These are phyloP conservation scores for Horisme vitalbata DNA, from an alignment of 2,888 invertebrate genomes.

Conservation along the genomic window DNA sequence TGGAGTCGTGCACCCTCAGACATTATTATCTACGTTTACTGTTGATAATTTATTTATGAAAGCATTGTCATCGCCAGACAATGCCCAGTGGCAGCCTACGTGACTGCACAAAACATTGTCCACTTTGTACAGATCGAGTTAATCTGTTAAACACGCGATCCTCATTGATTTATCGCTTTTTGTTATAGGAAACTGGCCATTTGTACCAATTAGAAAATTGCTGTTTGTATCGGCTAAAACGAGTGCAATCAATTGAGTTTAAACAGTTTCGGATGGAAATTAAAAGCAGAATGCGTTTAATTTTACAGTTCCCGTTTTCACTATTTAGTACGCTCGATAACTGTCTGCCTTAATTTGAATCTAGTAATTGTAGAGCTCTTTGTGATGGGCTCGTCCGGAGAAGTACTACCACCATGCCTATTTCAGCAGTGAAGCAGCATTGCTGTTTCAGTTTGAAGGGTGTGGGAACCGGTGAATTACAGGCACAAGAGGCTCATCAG, in stretches of 20 bases:
- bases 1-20: constrained; percentile 29
- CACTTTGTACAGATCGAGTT: constrained; percentile 18
- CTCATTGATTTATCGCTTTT: constrained; percentile 36
- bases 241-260: constrained; percentile 29
- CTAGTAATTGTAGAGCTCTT: too few species aligned
- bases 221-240: constrained; percentile 28
- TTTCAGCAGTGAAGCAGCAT: too few species aligned
- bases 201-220: constrained; percentile 36
- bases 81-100: constrained; percentile 48
- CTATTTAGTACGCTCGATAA: too few species aligned
- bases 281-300: constrained; percentile 13
- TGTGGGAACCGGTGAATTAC: too few species aligned
- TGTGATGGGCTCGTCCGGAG: too few species aligned
- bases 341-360: too few species aligned
- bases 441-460: too few species aligned
- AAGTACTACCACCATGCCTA: too few species aligned
- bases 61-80: constrained; percentile 61
- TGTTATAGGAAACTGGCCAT: constrained; percentile 35
- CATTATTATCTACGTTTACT: constrained; percentile 36
- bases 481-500: too few species aligned
- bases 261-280: constrained; percentile 27
- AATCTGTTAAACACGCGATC: constrained; percentile 32
- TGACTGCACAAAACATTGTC: constrained; percentile 39
- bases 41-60: constrained; percentile 55
- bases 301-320: constrained; percentile 12